Percentiles rank a stretch among this genome's conserved stretches.
Conservation (phyloP, 2,797 vertebrate genomes). For the Australoheros facetus region DNA sequence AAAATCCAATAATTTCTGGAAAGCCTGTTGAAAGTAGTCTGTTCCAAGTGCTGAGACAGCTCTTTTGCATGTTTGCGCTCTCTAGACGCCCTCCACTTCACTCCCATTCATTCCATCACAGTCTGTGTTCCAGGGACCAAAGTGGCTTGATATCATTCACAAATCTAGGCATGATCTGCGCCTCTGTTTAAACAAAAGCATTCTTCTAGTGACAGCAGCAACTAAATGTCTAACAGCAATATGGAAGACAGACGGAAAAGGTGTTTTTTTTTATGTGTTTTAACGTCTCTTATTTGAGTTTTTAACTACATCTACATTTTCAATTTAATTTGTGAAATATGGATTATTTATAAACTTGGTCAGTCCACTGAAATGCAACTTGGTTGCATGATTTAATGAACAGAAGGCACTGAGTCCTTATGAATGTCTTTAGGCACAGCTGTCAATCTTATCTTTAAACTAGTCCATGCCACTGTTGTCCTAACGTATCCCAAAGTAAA, state of each 20-base stretch:
- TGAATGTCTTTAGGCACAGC: neutral
- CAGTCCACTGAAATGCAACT: conserved; percentile 55
- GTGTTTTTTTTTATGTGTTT: conserved; percentile 37
- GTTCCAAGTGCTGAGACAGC: conserved; percentile 73
- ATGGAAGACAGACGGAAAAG: conserved; percentile 58
- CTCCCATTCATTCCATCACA: conserved; percentile 56
- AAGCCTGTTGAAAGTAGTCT: conserved; percentile 70
- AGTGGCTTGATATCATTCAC: conserved; percentile 69
- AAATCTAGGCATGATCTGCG: conserved; percentile 37
- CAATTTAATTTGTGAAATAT: conserved; percentile 51
- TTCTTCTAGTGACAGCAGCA: conserved; percentile 13
- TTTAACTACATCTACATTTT: conserved; percentile 21
- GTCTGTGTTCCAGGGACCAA: conserved; percentile 37
- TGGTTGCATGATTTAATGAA: conserved; percentile 26
- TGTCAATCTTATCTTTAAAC: conserved; percentile 11
- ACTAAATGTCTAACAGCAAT: conserved; percentile 23
- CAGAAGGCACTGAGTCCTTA: neutral
- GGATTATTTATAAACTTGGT: conserved; percentile 59
- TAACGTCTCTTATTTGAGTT: conserved; percentile 37
- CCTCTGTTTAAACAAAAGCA: conserved; percentile 62
- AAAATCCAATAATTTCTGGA: conserved; percentile 62
- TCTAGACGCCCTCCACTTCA: conserved; percentile 27
- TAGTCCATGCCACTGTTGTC: conserved; percentile 3
- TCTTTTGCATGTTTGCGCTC: conserved; percentile 53
- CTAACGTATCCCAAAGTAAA: neutral